Conservation (phyloP, 2,888 invertebrate genomes). For the Margaritifera margaritifera region DNA sequence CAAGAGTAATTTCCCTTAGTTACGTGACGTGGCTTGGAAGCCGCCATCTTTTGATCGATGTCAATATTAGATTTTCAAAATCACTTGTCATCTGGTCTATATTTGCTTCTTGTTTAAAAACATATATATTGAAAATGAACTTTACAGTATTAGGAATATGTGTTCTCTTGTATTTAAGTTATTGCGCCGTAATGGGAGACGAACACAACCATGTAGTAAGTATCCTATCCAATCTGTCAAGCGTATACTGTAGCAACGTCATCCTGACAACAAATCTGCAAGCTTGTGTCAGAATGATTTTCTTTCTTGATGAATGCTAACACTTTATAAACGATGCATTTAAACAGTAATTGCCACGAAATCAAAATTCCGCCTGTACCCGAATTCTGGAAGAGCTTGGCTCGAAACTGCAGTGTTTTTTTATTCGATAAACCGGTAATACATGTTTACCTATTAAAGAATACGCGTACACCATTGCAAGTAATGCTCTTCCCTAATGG, state of each 20-base stretch:
- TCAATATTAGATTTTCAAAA: background rate
- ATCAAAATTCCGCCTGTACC: too few relatives aligned
- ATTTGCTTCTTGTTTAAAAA: background rate
- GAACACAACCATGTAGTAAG: conserved; percentile 87
- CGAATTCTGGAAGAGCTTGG: too few relatives aligned
- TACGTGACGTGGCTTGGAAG: conserved; percentile 68
- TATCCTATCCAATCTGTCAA: conserved; percentile 45
- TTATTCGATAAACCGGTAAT: too few relatives aligned
- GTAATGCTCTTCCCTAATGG: too few relatives aligned
- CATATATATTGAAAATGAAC: conserved; percentile 31
- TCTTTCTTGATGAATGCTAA: too few relatives aligned
- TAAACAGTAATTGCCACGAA: too few relatives aligned
- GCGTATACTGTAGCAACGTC: conserved; percentile 23
- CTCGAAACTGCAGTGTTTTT: too few relatives aligned
- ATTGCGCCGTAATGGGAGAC: conserved; percentile 75
- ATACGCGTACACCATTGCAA: too few relatives aligned
- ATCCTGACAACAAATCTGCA: conserved; percentile 6
- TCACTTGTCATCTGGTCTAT: too few relatives aligned
- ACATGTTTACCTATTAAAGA: too few relatives aligned
- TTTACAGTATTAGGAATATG: conserved; percentile 25
- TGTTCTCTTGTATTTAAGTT: conserved; percentile 29
- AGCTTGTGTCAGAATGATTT: too few relatives aligned
- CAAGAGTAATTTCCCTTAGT: conserved; percentile 33
- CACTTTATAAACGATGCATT: too few relatives aligned
- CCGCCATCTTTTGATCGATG: conserved; percentile 49